Evolutionary conservation across 2,797 vertebrate genomes (phyloP).

Genomic region (Aldrovandia affinis): DNA sequence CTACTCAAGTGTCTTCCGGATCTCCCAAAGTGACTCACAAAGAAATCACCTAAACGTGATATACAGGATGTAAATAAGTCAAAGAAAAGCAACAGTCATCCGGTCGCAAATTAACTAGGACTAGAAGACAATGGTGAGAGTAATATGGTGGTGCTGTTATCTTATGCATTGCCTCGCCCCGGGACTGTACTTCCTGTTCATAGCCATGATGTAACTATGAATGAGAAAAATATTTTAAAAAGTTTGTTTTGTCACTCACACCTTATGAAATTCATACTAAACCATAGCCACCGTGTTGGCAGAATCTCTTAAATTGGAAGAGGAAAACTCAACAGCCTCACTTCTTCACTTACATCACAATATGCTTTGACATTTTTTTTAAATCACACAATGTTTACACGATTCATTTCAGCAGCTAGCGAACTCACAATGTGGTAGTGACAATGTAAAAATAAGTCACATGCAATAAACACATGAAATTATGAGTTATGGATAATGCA

Average conservation of each 20-base stretch:
- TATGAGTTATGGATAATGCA: too few relatives aligned
- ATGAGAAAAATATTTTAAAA: neutral
- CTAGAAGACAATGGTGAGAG: neutral
- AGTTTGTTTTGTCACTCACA: neutral
- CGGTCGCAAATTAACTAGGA: conserved; percentile 18
- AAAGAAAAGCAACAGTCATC: conserved; percentile 35
- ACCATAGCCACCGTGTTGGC: too few relatives aligned
- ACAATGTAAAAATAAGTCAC: too few relatives aligned
- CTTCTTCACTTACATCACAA: too few relatives aligned
- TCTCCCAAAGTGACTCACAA: neutral
- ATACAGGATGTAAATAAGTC: conserved; percentile 36
- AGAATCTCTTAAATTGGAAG: neutral
- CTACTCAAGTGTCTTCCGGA: neutral
- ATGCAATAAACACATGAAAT: too few relatives aligned
- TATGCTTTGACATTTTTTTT: too few relatives aligned
- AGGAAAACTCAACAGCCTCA: neutral
- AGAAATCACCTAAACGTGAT: neutral
- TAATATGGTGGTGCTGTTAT: neutral
- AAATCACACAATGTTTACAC: too few relatives aligned
- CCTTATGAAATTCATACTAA: neutral
- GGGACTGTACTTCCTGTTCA: neutral
- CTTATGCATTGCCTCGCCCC: too few relatives aligned
- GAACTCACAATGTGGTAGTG: too few relatives aligned
- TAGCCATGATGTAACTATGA: neutral
- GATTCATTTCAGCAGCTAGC: too few relatives aligned